phyloP scores from a whole-genome alignment of 2,113 vertebrate genomes.

The Coptodon bakossiorum region DNA sequence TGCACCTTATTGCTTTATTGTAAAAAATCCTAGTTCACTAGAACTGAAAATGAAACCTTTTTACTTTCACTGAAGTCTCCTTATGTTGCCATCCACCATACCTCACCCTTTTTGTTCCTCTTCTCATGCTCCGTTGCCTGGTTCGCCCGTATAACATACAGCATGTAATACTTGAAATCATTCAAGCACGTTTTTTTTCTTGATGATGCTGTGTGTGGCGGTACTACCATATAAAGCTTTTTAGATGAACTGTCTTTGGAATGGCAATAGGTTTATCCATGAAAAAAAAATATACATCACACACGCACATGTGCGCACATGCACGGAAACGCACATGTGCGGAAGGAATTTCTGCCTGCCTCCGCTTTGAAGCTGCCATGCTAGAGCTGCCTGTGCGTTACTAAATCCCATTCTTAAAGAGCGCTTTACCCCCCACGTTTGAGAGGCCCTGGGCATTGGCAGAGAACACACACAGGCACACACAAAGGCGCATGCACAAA shows the following conservation, averaged over 20 bases:
- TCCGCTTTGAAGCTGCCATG: conserved; percentile 45
- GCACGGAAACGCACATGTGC: conserved; percentile 2
- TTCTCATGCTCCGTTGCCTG: neutral
- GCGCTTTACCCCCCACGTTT: conserved; percentile 48
- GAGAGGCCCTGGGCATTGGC: conserved; percentile 51
- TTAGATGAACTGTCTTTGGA: conserved; percentile 21
- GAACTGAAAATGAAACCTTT: neutral
- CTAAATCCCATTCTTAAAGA: conserved; percentile 65
- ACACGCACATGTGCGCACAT: conserved; percentile 3
- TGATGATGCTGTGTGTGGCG: neutral
- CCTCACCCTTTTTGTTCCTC: neutral
- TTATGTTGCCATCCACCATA: neutral
- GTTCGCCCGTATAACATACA: neutral
- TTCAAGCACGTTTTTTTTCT: neutral
- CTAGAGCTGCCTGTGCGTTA: conserved; percentile 47
- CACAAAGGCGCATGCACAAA: conserved; percentile 43
- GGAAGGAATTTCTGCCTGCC: conserved; percentile 25
- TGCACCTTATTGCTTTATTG: neutral
- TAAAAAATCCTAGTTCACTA: neutral
- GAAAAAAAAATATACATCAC: conserved; percentile 5
- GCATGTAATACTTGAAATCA: conserved; percentile 9
- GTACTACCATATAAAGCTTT: neutral
- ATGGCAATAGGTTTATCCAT: conserved; percentile 18
- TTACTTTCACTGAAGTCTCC: neutral
- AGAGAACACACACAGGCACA: conserved; percentile 22